Evolutionary conservation across 1,140 invertebrate genomes (phyloP).

Genomic region (Diprion similis): DNA sequence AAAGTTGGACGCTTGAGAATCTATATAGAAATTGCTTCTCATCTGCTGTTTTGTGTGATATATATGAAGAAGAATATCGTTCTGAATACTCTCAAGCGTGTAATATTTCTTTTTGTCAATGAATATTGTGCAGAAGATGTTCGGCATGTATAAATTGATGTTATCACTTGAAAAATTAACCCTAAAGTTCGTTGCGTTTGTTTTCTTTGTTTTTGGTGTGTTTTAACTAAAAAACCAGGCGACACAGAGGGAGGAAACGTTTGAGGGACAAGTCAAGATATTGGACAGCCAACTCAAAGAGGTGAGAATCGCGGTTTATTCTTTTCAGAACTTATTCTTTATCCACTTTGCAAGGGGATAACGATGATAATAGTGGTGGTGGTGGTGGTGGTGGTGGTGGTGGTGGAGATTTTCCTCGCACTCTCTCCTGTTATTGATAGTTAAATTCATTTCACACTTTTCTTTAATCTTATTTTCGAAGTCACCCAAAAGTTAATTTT

Average conservation of each 20-base stretch:
- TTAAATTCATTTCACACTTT: too few species aligned
- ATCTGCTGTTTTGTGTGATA: too few species aligned
- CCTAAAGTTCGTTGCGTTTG: constrained; percentile 47
- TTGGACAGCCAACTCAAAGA: constrained; percentile 92
- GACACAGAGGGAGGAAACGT: constrained; percentile 95
- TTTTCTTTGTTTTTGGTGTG: constrained; percentile 44
- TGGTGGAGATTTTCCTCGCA: not conserved
- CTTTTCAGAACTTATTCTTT: constrained; percentile 15
- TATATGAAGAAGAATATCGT: too few species aligned
- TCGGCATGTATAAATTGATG: too few species aligned
- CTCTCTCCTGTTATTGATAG: not conserved
- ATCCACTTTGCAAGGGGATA: not conserved
- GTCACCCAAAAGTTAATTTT: too few species aligned
- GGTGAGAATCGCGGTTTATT: constrained; percentile 67
- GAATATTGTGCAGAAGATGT: too few species aligned
- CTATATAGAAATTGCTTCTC: too few species aligned
- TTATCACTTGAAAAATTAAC: constrained; percentile 43
- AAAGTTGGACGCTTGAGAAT: too few species aligned
- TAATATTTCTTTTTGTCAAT: too few species aligned
- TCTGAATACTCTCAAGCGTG: too few species aligned
- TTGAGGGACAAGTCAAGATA: constrained; percentile 92
- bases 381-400: too few species aligned
- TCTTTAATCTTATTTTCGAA: too few species aligned
- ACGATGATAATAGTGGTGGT: not conserved
- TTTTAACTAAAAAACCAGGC: constrained; percentile 69